Evolutionary conservation across 2,113 vertebrate genomes (phyloP).

Genomic region (Pachypanchax playfairii): DNA sequence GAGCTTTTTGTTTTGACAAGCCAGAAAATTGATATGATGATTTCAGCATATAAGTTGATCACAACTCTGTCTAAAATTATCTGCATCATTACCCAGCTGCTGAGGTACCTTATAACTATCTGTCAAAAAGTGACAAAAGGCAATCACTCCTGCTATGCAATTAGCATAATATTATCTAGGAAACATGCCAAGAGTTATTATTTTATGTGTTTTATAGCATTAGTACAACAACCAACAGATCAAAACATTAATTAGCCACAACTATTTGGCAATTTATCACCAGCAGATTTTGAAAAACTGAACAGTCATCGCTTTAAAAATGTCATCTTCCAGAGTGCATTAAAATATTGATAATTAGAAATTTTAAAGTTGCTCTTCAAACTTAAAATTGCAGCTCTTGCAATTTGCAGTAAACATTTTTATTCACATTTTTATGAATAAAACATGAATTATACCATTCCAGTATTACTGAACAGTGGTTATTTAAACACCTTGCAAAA

Average conservation of each 20-base stretch:
- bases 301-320: neutral
- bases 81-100: conserved; percentile 7
- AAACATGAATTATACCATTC: neutral
- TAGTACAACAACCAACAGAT: neutral
- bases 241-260: conserved; percentile 6
- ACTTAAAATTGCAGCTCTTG: conserved; percentile 6
- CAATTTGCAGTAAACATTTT: neutral
- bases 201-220: neutral
- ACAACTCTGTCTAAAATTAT: conserved; percentile 13
- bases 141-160: neutral
- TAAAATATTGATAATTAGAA: neutral
- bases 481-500: neutral
- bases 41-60: conserved; percentile 17
- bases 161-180: conserved; percentile 2
- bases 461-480: neutral
- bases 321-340: neutral
- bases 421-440: neutral
- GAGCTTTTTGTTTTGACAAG: conserved; percentile 23
- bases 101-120: conserved; percentile 8
- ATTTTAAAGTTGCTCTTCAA: neutral
- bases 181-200: neutral
- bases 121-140: conserved; percentile 29
- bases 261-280: neutral
- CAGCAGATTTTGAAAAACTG: neutral
- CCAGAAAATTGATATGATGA: conserved; percentile 7